A percentile compares a stretch with the other conserved stretches of the same genome.
Conservation (phyloP, 35 echinoderm and acorn worm genomes). For the Diadema setosum region DNA sequence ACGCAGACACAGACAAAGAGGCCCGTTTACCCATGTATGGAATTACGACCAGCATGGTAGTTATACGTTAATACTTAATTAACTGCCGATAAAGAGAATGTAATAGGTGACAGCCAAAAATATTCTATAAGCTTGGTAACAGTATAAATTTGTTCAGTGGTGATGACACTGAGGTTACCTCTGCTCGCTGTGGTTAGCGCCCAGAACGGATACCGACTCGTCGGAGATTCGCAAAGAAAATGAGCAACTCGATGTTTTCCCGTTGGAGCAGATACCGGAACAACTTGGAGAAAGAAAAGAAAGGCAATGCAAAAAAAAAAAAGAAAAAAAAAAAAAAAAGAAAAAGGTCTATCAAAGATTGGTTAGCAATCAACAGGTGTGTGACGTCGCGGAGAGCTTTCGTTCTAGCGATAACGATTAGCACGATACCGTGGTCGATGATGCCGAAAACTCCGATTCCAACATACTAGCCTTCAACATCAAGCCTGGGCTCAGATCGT, state of each 20-base stretch:
- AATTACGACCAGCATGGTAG: background rate
- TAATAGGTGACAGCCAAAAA: no score
- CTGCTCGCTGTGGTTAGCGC: constrained; percentile 24
- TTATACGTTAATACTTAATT: background rate
- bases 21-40: constrained; percentile 43
- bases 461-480: background rate
- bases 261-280: background rate
- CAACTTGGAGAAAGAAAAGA: background rate
- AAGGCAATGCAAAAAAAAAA: background rate
- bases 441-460: background rate
- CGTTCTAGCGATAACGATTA: background rate
- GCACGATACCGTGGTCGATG: background rate
- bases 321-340: background rate
- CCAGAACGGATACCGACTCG: constrained; percentile 62
- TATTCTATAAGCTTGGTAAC: constrained; percentile 45
- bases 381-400: background rate
- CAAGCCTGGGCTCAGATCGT: background rate
- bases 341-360: background rate
- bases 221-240: constrained; percentile 54
- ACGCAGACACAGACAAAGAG: background rate
- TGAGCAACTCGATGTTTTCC: background rate
- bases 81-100: constrained; percentile 14
- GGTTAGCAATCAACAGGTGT: background rate
- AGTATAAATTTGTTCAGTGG: constrained; percentile 50
- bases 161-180: constrained; percentile 43